Base-by-base conservation (phyloP, 2,888 invertebrate species). In the Eupithecia dodoneata region DNA sequence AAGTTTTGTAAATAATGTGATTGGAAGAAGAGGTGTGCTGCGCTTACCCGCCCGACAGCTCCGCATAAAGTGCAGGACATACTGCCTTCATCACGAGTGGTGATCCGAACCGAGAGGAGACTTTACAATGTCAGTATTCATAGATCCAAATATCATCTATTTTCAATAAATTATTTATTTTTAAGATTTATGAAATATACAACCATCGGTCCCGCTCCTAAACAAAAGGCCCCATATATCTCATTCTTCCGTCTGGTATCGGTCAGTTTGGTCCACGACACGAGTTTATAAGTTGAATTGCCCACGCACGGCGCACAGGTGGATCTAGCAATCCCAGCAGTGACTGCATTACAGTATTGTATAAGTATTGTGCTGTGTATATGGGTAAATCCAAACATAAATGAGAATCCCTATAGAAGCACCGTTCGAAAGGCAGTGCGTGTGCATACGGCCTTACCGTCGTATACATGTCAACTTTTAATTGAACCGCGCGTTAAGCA, bases 391-490 rank as follows among this genome's bases (percentile, higher is more conserved):
- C 3, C 3, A 59, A 9, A 63, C 30, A 30, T 18, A 18, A 3
- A 18, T 59, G 10, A 7, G 18, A 12, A 59, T 18, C 9, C 30
- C 63, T 63, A 30, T 4, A 52, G 15, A 52, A 52, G 4, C 2
- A 30, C 30, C 63, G 18, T 66, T n/a, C 44, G 52, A 42, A 18
- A 9, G 67, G 13, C 41, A 44, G 52, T 45, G 72, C 49, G 65
- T 84, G 84, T 83, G 83, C 82, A 80, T 81, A 76, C 82, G 73
- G 80, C 82, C 81, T 85, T 10, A 59, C 59, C 85, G 84, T 85
- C 89, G 83, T 90, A 89, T 89, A 90, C 89, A 90, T 89, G 92
- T 92, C 93, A 89, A 87, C 88, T 87, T 88, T 90, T 93, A 92
- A 93, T 92, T 92, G 92, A 93, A 93, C 88, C 87, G 82, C 83